Conservation (phyloP, 2,797 vertebrate species). For the Prionace glauca region DNA sequence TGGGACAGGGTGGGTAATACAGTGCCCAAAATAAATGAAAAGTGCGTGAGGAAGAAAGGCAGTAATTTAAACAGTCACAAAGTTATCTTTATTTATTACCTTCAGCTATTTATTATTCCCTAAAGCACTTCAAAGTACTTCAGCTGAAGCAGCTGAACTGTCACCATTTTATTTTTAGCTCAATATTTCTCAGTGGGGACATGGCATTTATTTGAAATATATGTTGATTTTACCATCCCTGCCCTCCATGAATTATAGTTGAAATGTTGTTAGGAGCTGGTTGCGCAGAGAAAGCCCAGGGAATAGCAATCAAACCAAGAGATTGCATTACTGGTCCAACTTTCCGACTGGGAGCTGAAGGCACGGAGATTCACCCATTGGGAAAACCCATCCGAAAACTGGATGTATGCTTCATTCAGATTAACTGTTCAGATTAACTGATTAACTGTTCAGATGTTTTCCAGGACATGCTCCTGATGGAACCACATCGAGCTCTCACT, state of each 20-base stretch:
- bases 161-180: constrained; percentile 24
- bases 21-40: neutral
- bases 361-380: neutral
- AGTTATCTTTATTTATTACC: constrained; percentile 29
- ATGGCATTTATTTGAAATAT: constrained; percentile 20
- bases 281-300: neutral
- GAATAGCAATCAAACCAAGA: neutral
- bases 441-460: neutral
- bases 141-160: constrained; percentile 19
- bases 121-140: neutral
- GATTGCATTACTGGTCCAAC: neutral
- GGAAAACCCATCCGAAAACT: neutral
- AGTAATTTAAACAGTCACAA: neutral
- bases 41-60: neutral
- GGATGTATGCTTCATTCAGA: neutral
- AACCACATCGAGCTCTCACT: neutral
- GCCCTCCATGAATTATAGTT: constrained; percentile 1
- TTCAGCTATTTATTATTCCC: constrained; percentile 1
- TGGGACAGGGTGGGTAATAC: neutral
- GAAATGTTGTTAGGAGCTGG: neutral
- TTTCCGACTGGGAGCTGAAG: neutral
- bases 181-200: neutral
- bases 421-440: neutral
- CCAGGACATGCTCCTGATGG: too few relatives aligned
- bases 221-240: constrained; percentile 7